Conservation (phyloP, 1,140 invertebrate species). For the Leptinotarsa lineolata region DNA sequence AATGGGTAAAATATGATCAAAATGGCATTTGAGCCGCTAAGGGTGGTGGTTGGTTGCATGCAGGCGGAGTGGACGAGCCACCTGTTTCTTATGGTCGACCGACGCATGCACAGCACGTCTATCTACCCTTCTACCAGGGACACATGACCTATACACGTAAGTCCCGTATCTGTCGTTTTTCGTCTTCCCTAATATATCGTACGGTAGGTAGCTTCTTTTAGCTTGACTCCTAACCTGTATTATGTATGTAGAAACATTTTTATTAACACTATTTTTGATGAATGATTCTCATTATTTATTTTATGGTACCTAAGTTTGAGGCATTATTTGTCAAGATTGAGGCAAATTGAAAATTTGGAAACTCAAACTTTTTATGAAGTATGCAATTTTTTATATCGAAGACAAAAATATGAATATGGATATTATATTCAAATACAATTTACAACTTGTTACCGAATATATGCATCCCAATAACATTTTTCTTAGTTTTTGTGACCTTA, state of each 20-base stretch:
- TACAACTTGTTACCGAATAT: no score
- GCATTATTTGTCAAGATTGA: no score
- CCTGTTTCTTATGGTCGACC: conserved; percentile 65
- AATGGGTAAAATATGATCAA: not conserved
- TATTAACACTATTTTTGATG: not conserved
- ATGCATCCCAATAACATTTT: no score
- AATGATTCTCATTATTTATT: not conserved
- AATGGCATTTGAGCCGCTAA: conserved; percentile 27
- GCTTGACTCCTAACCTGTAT: conserved; percentile 25
- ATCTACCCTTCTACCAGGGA: conserved; percentile 79
- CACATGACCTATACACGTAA: conserved; percentile 78
- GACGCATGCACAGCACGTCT: conserved; percentile 76
- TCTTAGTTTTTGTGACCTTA: no score
- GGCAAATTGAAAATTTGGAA: no score
- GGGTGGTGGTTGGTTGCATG: conserved; percentile 53
- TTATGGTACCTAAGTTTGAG: not conserved
- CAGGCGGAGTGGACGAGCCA: conserved; percentile 56
- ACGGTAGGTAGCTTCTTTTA: conserved; percentile 34
- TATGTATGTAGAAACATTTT: no score
- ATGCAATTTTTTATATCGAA: no score
- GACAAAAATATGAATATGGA: no score
- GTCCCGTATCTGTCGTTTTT: conserved; percentile 55
- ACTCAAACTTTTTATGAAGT: no score
- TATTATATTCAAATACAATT: no score
- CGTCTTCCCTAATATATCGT: not conserved